Conservation (phyloP, 64 coral and sea anemone species). For the Porites australiensis region DNA sequence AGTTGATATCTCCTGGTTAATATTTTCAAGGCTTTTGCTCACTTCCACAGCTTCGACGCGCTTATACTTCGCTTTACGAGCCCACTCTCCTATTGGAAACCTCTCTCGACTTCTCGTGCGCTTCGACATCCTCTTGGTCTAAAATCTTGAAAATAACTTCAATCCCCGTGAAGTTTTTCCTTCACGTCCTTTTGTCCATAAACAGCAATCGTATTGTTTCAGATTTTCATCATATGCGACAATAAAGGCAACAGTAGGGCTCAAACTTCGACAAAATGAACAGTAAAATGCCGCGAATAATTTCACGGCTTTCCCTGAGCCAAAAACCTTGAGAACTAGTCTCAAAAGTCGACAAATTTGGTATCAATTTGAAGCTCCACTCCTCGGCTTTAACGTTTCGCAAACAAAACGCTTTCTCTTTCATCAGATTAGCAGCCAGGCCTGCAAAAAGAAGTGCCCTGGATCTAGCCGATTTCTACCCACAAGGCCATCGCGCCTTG, state of each 20-base stretch:
- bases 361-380: conserved; percentile 45
- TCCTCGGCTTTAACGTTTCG: background rate
- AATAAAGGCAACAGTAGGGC: background rate
- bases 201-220: conserved; percentile 43
- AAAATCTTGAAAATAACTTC: conserved; percentile 30
- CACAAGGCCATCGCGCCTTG: conserved; percentile 20
- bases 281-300: background rate
- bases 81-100: conserved; percentile 63
- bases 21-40: conserved; percentile 32
- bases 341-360: conserved; percentile 25
- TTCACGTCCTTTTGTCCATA: background rate
- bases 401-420: conserved; percentile 2
- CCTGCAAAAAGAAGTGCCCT: conserved; percentile 8
- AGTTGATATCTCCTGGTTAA: conserved; percentile 21
- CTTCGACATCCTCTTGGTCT: conserved; percentile 32
- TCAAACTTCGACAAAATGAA: conserved; percentile 1
- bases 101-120: conserved; percentile 33
- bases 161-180: conserved; percentile 15
- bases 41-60: conserved; percentile 38
- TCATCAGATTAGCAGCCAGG: conserved; percentile 43
- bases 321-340: background rate
- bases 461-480: conserved; percentile 1
- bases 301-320: background rate
- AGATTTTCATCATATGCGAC: conserved; percentile 22
- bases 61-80: conserved; percentile 33